A percentile compares a stretch with the other conserved stretches of the same genome.
phyloP scores from a whole-genome alignment of 1,140 invertebrate species.

The Meloidogyne hapla region DNA sequence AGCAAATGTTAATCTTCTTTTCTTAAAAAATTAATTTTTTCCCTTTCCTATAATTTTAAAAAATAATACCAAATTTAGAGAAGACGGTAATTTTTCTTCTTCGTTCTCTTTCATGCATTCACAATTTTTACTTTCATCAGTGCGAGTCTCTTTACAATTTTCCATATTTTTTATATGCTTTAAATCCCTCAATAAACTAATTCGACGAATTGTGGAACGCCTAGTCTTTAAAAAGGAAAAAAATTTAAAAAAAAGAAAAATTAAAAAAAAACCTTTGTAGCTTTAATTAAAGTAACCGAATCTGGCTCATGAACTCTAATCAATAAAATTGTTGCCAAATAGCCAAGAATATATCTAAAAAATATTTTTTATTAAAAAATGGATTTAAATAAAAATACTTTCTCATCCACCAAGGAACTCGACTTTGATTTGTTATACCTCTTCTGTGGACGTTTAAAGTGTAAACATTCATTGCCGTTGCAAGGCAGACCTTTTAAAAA shows the following conservation, averaged over 20 bases:
- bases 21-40: not conserved
- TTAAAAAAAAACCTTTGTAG: constrained; percentile 42
- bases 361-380: constrained; percentile 45
- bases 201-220: constrained; percentile 55
- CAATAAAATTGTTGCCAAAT: constrained; percentile 54
- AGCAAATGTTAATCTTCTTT: not conserved
- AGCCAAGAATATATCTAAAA: constrained; percentile 59
- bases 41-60: not conserved
- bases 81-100: constrained; percentile 4
- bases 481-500: constrained; percentile 7
- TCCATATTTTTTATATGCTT: constrained; percentile 60
- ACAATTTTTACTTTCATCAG: constrained; percentile 39
- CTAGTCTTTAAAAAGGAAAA: constrained; percentile 40
- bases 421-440: constrained; percentile 68
- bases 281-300: constrained; percentile 61
- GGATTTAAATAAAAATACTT: constrained; percentile 42
- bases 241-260: not conserved
- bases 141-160: constrained; percentile 32
- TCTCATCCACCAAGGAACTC: not conserved
- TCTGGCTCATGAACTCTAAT: constrained; percentile 60
- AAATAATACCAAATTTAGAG: not conserved
- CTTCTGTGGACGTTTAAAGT: constrained; percentile 81
- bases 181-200: constrained; percentile 56
- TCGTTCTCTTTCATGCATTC: constrained; percentile 45
- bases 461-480: constrained; percentile 72